These are phyloP conservation scores for Anguilla pacifica DNA, from an alignment of 2,797 vertebrate species.

Conservation along the genomic window DNA sequence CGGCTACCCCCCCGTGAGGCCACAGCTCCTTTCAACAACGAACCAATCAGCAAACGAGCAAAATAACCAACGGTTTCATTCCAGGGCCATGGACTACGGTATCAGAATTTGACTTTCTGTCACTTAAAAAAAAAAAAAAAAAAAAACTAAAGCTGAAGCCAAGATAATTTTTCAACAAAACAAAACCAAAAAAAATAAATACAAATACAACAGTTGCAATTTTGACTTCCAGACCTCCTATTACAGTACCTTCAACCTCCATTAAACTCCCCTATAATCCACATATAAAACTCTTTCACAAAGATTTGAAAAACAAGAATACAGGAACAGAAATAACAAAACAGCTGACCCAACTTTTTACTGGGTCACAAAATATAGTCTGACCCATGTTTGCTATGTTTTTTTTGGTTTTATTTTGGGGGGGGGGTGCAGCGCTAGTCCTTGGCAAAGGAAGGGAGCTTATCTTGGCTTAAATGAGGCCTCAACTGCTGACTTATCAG, in stretches of 20 bases:
- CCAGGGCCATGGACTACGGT: not conserved
- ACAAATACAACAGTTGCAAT: not conserved
- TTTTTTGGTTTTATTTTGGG: not conserved
- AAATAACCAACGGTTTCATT: not conserved
- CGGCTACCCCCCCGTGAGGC: not conserved
- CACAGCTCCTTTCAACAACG: not conserved
- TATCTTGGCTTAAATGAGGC: conserved; percentile 1
- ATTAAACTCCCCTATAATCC: not conserved
- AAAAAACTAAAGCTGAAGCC: not conserved
- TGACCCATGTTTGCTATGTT: not conserved
- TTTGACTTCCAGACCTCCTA: not conserved
- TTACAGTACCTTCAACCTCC: not conserved
- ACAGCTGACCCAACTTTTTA: not conserved
- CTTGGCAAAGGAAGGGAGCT: not conserved
- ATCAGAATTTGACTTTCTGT: not conserved
- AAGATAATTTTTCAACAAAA: not conserved
- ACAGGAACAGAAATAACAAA: not conserved
- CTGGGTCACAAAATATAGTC: not conserved
- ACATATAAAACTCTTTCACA: not conserved
- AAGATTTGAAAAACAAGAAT: not conserved
- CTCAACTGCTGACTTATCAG: conserved; percentile 5
- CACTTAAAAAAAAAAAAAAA: not conserved
- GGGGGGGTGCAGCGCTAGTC: not conserved
- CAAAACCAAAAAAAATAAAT: not conserved
- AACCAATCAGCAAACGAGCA: not conserved